These are phyloP conservation scores for Squalus acanthias DNA, from an alignment of 2,797 vertebrate species.

Conservation along the genomic window DNA sequence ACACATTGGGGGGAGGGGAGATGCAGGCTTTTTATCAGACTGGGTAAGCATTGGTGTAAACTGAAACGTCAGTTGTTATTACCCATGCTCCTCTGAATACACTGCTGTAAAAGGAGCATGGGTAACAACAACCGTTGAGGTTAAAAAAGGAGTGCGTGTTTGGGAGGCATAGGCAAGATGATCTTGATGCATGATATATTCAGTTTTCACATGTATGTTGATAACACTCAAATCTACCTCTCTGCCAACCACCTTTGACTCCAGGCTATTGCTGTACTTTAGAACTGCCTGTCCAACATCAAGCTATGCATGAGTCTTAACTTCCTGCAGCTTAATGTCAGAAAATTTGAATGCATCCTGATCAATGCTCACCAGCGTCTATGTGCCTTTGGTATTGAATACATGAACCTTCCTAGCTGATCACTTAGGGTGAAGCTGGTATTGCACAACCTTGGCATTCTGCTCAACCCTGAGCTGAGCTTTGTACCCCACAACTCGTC, in stretches of 20 bases:
- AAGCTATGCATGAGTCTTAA: not conserved
- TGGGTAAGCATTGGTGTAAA: not conserved
- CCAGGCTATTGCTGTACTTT: not conserved
- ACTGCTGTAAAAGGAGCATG: not conserved
- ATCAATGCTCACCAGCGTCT: not conserved
- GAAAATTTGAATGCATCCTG: not conserved
- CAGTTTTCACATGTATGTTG: no score
- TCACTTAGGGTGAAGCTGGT: no score
- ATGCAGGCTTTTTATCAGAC: not conserved
- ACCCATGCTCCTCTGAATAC: not conserved
- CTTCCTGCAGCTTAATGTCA: not conserved
- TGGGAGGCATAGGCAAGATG: not conserved
- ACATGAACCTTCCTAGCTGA: not conserved
- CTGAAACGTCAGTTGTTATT: not conserved
- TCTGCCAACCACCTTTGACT: not conserved
- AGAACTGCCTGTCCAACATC: not conserved
- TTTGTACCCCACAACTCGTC: not conserved
- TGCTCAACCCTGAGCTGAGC: not conserved
- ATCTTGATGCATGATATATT: not conserved
- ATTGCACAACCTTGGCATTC: not conserved
- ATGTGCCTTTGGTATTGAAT: not conserved
- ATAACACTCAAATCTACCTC: no score
- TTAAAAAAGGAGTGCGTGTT: not conserved
- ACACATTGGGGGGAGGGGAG: not conserved
- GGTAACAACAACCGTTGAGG: not conserved